phyloP scores from a whole-genome alignment of 64 coral and sea anemone species.

The Actinia tenebrosa region DNA sequence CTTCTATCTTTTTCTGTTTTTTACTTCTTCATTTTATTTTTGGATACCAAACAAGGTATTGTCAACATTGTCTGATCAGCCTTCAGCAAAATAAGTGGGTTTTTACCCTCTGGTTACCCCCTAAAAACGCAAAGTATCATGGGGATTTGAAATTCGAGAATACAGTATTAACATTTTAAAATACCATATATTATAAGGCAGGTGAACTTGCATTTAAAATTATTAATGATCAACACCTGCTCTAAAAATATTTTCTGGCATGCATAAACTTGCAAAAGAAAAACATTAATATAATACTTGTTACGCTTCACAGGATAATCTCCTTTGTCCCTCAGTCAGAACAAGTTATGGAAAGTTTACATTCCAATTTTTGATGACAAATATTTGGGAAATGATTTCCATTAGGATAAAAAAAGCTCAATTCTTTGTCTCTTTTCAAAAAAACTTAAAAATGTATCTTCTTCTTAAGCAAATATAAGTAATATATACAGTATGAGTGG shows the following conservation, averaged over 20 bases:
- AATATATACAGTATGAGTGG: too few relatives aligned
- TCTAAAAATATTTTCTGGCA: constrained; percentile 29
- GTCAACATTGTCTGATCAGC: too few relatives aligned
- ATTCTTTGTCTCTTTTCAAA: too few relatives aligned
- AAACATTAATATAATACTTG: constrained; percentile 36
- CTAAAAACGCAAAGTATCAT: background rate
- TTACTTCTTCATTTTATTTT: too few relatives aligned
- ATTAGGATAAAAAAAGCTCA: too few relatives aligned
- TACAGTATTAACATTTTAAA: constrained; percentile 37
- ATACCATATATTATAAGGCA: constrained; percentile 5
- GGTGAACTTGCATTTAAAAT: constrained; percentile 20
- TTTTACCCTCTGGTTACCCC: too few relatives aligned
- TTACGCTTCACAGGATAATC: constrained; percentile 22
- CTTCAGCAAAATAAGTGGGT: too few relatives aligned
- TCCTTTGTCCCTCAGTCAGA: constrained; percentile 6
- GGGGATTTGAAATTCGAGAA: too few relatives aligned
- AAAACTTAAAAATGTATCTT: too few relatives aligned
- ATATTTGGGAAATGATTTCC: background rate
- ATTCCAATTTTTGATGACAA: background rate
- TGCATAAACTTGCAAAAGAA: constrained; percentile 41
- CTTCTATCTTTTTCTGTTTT: too few relatives aligned
- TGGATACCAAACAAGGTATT: too few relatives aligned
- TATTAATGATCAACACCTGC: constrained; percentile 19
- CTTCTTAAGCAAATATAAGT: too few relatives aligned
- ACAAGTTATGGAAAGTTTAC: constrained; percentile 20